A percentile compares a stretch with the other conserved stretches of the same genome.
These are phyloP conservation scores for Aporophyla lueneburgensis DNA, from an alignment of 2,888 invertebrate species.

Conservation along the genomic window DNA sequence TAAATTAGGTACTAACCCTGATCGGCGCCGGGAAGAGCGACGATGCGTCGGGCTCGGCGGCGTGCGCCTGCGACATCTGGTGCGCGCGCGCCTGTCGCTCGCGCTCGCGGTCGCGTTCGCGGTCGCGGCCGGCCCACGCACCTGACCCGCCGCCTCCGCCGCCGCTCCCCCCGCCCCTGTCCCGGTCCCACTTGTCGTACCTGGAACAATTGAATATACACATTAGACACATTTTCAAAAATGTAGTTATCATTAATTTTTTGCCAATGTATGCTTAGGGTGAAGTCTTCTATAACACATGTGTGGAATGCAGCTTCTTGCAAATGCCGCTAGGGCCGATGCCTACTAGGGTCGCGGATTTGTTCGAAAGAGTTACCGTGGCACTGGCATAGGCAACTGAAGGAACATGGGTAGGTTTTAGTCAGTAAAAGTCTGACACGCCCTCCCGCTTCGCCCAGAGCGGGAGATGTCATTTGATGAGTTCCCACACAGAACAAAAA, in stretches of 20 bases:
- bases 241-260: background rate
- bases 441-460: too few species aligned
- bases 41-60: slow-evolving; percentile 90
- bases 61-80: slow-evolving; percentile 93
- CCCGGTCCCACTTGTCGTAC: slow-evolving; percentile 90
- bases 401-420: too few species aligned
- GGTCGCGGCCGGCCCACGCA: slow-evolving; percentile 88
- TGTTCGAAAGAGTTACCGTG: too few species aligned
- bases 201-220: slow-evolving; percentile 74
- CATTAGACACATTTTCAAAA: slow-evolving; percentile 14
- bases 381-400: too few species aligned
- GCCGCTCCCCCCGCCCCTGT: slow-evolving; percentile 83
- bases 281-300: background rate
- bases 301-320: too few species aligned
- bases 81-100: slow-evolving; percentile 94
- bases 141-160: slow-evolving; percentile 76
- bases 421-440: too few species aligned
- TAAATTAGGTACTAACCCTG: slow-evolving; percentile 88
- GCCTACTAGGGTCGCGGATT: too few species aligned
- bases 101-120: slow-evolving; percentile 94
- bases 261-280: background rate
- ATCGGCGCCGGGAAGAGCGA: slow-evolving; percentile 93
- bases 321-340: background rate
- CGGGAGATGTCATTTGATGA: too few species aligned
- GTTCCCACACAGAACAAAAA: too few species aligned